phyloP scores from a whole-genome alignment of 2,797 vertebrate genomes.

The Monodelphis domestica region DNA sequence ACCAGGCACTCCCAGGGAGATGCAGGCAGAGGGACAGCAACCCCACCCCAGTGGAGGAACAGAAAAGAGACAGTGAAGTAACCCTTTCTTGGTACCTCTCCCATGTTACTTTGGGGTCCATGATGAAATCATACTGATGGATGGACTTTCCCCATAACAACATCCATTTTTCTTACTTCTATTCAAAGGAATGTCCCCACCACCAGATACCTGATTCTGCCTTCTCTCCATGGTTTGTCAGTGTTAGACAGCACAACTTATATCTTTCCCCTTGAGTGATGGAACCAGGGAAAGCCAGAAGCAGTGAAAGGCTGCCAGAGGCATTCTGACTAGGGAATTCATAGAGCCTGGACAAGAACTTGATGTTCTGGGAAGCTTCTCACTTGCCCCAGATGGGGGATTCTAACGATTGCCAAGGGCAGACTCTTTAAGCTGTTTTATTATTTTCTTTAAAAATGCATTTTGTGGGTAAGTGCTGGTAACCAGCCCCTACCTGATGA shows the following conservation, averaged over 20 bases:
- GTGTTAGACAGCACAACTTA: background rate
- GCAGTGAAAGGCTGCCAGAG: background rate
- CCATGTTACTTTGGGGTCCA: background rate
- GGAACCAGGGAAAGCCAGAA: background rate
- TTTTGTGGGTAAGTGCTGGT: background rate
- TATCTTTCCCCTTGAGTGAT: background rate
- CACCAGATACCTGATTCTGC: background rate
- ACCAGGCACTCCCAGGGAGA: slow-evolving; percentile 2
- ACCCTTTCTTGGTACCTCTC: background rate
- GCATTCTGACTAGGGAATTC: background rate
- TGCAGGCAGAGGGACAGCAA: background rate
- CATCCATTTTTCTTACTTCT: background rate
- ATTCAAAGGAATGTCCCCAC: background rate
- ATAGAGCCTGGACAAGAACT: background rate
- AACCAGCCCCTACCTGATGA: background rate
- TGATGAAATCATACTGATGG: background rate
- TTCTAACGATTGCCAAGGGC: background rate
- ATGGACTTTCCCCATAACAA: background rate
- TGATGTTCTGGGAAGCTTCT: background rate
- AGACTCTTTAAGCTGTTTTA: background rate
- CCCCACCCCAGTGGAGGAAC: background rate
- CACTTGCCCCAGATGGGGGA: background rate
- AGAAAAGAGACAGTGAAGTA: background rate
- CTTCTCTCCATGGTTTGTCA: background rate
- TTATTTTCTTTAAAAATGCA: background rate